Conservation (phyloP, 2,797 vertebrate genomes). For the Spheniscus humboldti region DNA sequence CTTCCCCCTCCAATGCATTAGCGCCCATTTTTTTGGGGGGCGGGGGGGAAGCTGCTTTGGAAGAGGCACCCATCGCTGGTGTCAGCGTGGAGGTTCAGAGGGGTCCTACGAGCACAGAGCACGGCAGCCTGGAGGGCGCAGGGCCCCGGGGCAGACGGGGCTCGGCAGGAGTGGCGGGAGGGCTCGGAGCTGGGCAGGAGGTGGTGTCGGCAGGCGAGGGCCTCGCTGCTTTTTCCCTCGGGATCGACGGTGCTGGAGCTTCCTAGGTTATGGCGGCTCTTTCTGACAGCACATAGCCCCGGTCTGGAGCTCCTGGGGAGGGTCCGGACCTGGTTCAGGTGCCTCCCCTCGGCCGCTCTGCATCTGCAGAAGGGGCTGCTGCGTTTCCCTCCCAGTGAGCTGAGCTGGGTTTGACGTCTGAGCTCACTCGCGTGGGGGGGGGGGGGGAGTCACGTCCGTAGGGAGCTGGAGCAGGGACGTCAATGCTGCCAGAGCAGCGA, state of each 20-base stretch:
- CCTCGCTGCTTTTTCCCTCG: background rate
- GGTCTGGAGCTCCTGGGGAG: background rate
- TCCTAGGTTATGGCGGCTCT: background rate
- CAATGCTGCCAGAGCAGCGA: background rate
- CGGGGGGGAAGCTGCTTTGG: background rate
- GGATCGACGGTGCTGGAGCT: background rate
- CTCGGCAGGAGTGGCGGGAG: background rate
- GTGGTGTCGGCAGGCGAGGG: background rate
- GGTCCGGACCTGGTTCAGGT: background rate
- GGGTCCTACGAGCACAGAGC: background rate
- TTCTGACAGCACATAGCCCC: rapidly evolving
- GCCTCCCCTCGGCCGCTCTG: background rate
- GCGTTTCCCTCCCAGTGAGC: rapidly evolving
- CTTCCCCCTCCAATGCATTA: rapidly evolving
- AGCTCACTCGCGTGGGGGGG: background rate
- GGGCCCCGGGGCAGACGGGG: background rate
- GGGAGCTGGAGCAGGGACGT: background rate
- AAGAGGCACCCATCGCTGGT: rapidly evolving
- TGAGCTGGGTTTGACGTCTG: background rate
- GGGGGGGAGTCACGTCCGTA: background rate
- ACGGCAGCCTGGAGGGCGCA: background rate
- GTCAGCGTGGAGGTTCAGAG: background rate
- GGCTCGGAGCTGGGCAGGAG: background rate
- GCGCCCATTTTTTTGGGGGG: rapidly evolving
- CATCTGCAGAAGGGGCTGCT: rapidly evolving